Evolutionary conservation across 2,113 vertebrate species (phyloP).

Genomic region (Pionites leucogaster): DNA sequence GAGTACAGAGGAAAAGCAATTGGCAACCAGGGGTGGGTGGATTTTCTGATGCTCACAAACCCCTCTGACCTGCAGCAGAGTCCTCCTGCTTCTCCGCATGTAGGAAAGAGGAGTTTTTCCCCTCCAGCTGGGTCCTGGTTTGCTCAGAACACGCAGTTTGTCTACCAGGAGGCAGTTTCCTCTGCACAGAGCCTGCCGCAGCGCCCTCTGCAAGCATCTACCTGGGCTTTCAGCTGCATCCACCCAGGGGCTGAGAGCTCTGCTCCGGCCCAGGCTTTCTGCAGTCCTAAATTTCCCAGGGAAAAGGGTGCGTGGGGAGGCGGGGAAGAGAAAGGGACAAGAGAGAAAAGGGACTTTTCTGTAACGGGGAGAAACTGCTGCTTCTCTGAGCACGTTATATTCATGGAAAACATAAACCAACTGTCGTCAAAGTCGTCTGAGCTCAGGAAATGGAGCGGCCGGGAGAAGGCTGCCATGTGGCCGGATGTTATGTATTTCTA

Average conservation of each 20-base stretch:
- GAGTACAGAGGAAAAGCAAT: not conserved
- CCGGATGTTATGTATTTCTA: slow-evolving; percentile 99
- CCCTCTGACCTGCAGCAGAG: not conserved
- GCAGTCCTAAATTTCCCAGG: not conserved
- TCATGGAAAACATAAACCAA: slow-evolving; percentile 91
- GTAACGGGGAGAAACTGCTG: slow-evolving; percentile 57
- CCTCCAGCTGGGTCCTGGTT: not conserved
- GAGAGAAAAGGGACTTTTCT: slow-evolving; percentile 34
- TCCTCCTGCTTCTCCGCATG: not conserved
- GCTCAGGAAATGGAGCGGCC: slow-evolving; percentile 97
- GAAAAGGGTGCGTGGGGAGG: not conserved
- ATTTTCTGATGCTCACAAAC: not conserved
- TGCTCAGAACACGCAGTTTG: not conserved
- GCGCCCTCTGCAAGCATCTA: not conserved
- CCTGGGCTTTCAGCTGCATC: not conserved
- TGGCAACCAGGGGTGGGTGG: fast-evolving
- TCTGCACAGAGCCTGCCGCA: not conserved
- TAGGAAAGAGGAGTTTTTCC: not conserved
- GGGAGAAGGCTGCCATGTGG: slow-evolving; percentile 99
- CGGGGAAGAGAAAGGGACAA: not conserved
- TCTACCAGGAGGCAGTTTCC: slow-evolving; percentile 30
- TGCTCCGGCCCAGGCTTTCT: not conserved
- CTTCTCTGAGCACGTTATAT: slow-evolving; percentile 80
- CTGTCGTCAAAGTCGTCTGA: slow-evolving; percentile 95
- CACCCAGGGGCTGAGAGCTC: not conserved